Conservation (phyloP, 2,113 vertebrate species). For the Gallinago undulata region DNA sequence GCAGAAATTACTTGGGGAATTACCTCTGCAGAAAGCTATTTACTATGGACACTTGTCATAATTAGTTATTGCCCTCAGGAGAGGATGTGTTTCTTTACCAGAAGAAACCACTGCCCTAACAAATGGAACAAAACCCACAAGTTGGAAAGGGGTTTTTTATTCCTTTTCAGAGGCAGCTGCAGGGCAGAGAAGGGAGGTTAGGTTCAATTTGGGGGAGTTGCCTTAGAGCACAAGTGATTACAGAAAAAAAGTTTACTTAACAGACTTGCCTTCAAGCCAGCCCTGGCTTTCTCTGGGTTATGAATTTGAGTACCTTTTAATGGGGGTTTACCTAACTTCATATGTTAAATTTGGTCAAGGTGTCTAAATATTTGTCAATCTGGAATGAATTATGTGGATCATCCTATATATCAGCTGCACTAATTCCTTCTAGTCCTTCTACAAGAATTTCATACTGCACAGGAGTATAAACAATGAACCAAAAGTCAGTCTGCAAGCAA, state of each 20-base stretch:
- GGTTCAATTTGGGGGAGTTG: neutral
- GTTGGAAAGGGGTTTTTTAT: neutral
- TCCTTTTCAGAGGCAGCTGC: neutral
- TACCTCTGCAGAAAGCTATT: constrained; percentile 50
- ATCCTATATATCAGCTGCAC: neutral
- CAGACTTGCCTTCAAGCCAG: neutral
- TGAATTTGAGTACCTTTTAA: neutral
- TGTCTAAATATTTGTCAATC: constrained; percentile 38
- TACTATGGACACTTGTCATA: constrained; percentile 33
- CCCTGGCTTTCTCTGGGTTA: neutral
- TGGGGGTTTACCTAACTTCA: neutral
- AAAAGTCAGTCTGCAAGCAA: neutral
- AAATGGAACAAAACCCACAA: neutral
- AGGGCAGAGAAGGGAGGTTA: neutral
- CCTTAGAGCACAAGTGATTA: neutral
- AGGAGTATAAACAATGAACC: neutral
- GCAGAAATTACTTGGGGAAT: neutral
- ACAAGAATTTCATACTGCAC: neutral
- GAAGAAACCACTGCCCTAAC: neutral
- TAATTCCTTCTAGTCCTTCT: neutral
- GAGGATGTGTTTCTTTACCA: neutral
- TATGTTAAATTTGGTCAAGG: neutral
- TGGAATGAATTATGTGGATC: neutral
- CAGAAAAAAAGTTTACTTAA: neutral
- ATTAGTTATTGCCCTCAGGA: neutral